Base-by-base conservation (phyloP, 2,797 vertebrate genomes). In the Hydrocynus forskahlii region DNA sequence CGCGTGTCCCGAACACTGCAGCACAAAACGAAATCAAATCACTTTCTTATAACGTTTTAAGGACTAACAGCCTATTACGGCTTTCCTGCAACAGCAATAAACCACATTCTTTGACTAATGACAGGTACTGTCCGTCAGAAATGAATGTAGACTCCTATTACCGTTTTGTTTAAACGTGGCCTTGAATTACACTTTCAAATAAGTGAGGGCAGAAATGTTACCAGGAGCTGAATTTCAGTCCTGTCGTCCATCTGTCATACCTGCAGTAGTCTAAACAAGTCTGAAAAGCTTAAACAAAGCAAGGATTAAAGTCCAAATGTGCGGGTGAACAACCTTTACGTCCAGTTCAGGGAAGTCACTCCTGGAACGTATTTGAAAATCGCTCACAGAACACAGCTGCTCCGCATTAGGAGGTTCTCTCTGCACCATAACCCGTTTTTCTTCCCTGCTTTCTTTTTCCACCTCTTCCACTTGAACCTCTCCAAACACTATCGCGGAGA, bases 331-430 rank as follows among this genome's bases (percentile, higher is more conserved):
- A 80, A 54, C 50, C 74, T 86, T 82, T 70, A 63, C 3, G 4
- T 54, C 74, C 45, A 60, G 76, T 81, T 77, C 68, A 48, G 75
- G 69, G 75, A 72, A 79, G 68, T 76, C 64, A 29, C 55, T 75
- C 68, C 73, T 79, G 76, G 62, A 85, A 85, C 60, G 81, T 29
- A 55, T 81, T 87, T 79, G 48, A 50, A 83, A 81, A 85, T 68
- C 66, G 84, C 76, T 81, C 81, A 76, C 75, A 85, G 85, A 85
- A 64, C 66, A 68, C 85, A 87, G 83, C 81, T 85, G 83, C 81
- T 70, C 54, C 23, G 38, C 79, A 87, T 87, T 85, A 86, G 25
- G 9, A 54, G 72, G 73, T 45, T 68, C 63, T 72, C 19, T 16
- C 21, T 81, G 66, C 72, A 62, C 80, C 54, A 76, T 75, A 79